Evolutionary conservation across 1,140 invertebrate genomes (phyloP), one percentile per base, ranked within the genome.

Genomic region (Apis cerana): DNA sequence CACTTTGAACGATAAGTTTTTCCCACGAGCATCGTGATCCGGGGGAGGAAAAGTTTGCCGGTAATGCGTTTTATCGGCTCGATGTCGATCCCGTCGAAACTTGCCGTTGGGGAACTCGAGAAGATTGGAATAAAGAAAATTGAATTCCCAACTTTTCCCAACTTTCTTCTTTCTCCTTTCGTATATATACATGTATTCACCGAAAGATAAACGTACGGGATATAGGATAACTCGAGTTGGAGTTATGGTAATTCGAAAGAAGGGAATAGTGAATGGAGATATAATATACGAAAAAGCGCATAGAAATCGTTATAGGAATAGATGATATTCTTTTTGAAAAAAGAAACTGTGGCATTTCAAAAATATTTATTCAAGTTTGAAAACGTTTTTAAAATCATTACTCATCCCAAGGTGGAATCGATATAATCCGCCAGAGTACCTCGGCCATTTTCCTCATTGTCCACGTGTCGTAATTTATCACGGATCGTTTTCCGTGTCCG

Each of bases 391-490:
- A 15, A 23, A 62, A 23, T 62, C n/a, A n/a, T 23, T 27, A n/a
- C 23, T 15, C 13, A 62, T 23, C 19, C 64, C 33, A 43, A 7
- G 27, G 17, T 5, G 19, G 19, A 67, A 43, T 59, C 56, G 74
- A 19, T 54, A 10, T 5, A 27, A 21, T 19, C 12, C 58, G 15
- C 48, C 52, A 1, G n/a, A n/a, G 1, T 2, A 17, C 8, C 50
- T 17, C 50, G 48, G 48, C 67, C 52, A 56, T 61, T 56, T 64
- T 85, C 74, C 74, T 61, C 79, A 64, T 61, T 78, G 72, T 85
- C 74, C 67, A 12, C 23, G 5, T 27, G 5, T 27, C 12, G 48
- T 75, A 77, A 86, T 86, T 85, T 77, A 86, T 69, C 74, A 75
- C 8, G 21, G 12, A 10, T 43, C 56, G n/a, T 17, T 27, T 58